These are phyloP conservation scores for Apus apus DNA, from an alignment of 2,113 vertebrate species.

Conservation along the genomic window DNA sequence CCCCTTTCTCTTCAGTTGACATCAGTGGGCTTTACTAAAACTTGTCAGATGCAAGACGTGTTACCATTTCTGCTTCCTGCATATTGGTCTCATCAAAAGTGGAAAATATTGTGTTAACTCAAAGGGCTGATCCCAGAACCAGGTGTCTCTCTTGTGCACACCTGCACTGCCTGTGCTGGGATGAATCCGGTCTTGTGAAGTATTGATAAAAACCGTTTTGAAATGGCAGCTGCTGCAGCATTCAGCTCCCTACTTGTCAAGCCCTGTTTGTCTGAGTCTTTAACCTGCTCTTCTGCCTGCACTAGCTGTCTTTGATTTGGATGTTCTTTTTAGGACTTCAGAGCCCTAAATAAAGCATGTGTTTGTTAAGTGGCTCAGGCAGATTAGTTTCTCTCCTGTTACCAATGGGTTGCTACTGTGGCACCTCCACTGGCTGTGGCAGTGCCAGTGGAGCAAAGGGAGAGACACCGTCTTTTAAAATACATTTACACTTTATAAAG, in stretches of 20 bases:
- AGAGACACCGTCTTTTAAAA: background rate
- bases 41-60: background rate
- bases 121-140: background rate
- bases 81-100: background rate
- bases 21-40: background rate
- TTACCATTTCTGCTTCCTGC: background rate
- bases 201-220: background rate
- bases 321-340: background rate
- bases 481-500: background rate
- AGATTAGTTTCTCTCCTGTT: background rate
- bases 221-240: background rate
- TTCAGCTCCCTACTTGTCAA: background rate
- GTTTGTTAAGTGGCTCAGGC: background rate
- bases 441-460: background rate
- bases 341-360: background rate
- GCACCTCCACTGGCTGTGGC: background rate
- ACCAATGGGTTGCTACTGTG: background rate
- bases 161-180: accelerated
- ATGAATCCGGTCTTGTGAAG: background rate
- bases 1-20: background rate
- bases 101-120: background rate
- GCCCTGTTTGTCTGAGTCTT: background rate
- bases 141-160: background rate
- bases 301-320: background rate
- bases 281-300: background rate